Evolutionary conservation across 1,140 invertebrate genomes (phyloP).

Genomic region (Hyphantria cunea): DNA sequence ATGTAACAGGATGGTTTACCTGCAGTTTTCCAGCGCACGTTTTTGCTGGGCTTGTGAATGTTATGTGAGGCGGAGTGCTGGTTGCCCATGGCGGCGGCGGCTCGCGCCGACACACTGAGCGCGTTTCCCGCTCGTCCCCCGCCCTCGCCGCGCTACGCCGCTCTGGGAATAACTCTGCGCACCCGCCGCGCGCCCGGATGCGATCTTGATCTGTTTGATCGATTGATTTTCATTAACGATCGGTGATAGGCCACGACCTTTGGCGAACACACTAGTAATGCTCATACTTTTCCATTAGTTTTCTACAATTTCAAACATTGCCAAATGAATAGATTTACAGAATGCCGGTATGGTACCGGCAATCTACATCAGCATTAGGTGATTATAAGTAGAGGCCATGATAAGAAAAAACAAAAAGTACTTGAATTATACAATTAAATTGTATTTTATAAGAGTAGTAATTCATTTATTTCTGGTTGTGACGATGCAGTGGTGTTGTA

Average conservation of each 20-base stretch:
- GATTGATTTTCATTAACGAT: conserved; percentile 57
- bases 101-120: conserved; percentile 71
- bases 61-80: conserved; percentile 71
- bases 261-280: conserved; percentile 25
- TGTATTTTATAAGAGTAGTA: neutral
- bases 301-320: conserved; percentile 5
- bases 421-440: neutral
- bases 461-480: neutral
- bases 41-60: conserved; percentile 83
- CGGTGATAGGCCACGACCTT: conserved; percentile 46
- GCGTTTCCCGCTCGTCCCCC: conserved; percentile 43
- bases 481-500: neutral
- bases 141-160: conserved; percentile 39
- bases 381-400: too few relatives aligned
- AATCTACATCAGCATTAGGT: too few relatives aligned
- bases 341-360: too few relatives aligned
- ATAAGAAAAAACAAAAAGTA: too few relatives aligned
- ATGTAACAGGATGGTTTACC: conserved; percentile 70
- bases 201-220: conserved; percentile 61
- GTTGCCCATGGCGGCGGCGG: conserved; percentile 80
- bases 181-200: conserved; percentile 52
- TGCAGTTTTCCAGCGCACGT: conserved; percentile 88
- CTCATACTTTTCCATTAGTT: conserved; percentile 14
- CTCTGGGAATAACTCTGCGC: conserved; percentile 71
- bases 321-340: neutral